A percentile compares a stretch with the other conserved stretches of the same genome.
These are phyloP conservation scores for Phrynosoma platyrhinos DNA, from an alignment of 2,113 vertebrate genomes.

Conservation along the genomic window DNA sequence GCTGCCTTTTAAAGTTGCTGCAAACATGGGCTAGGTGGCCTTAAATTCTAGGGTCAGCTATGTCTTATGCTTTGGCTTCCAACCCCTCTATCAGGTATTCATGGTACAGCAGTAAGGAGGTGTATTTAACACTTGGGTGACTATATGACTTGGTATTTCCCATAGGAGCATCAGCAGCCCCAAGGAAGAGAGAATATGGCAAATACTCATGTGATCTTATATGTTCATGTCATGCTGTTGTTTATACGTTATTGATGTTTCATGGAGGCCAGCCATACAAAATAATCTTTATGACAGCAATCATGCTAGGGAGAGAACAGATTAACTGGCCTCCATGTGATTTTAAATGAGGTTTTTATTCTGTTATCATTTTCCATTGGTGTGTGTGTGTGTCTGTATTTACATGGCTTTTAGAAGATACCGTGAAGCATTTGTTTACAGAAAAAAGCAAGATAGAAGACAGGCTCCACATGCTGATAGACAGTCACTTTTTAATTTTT, in stretches of 20 bases:
- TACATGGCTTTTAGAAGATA: too few species aligned
- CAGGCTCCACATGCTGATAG: too few species aligned
- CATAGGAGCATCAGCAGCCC: not conserved
- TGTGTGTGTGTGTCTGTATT: too few species aligned
- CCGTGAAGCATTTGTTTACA: too few species aligned
- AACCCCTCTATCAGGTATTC: not conserved
- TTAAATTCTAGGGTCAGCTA: not conserved
- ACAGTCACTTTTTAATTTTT: too few species aligned
- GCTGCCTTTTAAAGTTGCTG: not conserved
- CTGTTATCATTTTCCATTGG: too few species aligned
- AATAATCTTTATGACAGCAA: not conserved
- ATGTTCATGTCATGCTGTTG: not conserved
- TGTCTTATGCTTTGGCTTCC: not conserved
- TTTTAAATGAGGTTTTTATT: too few species aligned
- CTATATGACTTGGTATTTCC: not conserved
- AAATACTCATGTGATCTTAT: not conserved
- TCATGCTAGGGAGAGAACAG: not conserved
- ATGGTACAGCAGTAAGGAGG: not conserved
- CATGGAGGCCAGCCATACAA: not conserved
- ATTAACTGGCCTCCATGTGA: not conserved
- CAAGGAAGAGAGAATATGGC: not conserved
- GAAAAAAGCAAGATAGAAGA: too few species aligned
- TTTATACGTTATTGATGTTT: not conserved
- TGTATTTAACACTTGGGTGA: not conserved
- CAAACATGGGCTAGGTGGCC: too few species aligned